Conservation (phyloP, 2,888 invertebrate species). For the Frankliniella fusca region DNA sequence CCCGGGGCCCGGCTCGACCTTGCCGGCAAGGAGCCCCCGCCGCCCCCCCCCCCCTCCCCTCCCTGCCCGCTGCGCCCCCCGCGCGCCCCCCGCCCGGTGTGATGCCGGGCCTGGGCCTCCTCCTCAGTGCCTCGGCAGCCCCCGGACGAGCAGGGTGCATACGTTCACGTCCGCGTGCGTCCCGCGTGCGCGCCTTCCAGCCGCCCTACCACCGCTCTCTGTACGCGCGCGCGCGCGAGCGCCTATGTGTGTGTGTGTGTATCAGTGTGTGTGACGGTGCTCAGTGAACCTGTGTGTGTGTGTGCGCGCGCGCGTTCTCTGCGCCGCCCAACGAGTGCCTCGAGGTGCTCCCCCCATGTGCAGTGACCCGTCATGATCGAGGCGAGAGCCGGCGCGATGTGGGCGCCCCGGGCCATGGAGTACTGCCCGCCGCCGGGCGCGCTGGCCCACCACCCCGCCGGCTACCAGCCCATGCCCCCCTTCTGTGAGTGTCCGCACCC, state of each 20-base stretch:
- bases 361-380: conserved; percentile 13
- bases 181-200: background rate
- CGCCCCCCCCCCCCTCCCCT: conserved; percentile 47
- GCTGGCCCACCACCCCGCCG: background rate
- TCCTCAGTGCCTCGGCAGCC: conserved; percentile 58
- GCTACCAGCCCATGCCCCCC: conserved; percentile 8
- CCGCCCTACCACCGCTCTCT: background rate
- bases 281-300: background rate
- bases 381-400: background rate
- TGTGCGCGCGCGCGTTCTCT: background rate
- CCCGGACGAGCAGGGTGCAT: background rate
- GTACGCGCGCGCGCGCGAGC: background rate
- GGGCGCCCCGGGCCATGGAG: background rate
- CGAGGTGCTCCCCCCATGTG: background rate
- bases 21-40: conserved; percentile 39
- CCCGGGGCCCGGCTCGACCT: conserved; percentile 39
- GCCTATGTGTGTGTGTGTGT: background rate
- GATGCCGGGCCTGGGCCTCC: conserved; percentile 64
- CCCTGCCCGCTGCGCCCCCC: conserved; percentile 54
- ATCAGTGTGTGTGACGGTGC: conserved; percentile 13
- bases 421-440: background rate
- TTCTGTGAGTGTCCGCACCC: background rate
- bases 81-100: conserved; percentile 60
- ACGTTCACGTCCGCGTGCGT: background rate
- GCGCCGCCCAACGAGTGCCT: background rate